These are phyloP conservation scores for Emydocephalus ijimae DNA, from an alignment of 2,113 vertebrate genomes.

Conservation along the genomic window DNA sequence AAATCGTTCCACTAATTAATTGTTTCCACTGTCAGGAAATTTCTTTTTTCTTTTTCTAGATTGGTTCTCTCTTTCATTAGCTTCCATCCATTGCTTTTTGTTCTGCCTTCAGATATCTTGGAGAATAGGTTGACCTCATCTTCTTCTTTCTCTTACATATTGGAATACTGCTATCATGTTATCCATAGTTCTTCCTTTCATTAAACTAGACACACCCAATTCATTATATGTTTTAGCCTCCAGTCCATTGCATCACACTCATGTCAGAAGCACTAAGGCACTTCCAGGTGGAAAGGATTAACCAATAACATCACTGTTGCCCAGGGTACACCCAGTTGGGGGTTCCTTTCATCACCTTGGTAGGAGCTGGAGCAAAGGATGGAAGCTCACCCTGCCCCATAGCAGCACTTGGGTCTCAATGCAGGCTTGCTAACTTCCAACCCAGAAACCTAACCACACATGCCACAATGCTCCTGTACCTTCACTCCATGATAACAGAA, in stretches of 20 bases:
- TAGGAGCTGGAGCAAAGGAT: neutral
- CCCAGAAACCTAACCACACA: neutral
- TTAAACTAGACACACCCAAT: neutral
- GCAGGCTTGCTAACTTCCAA: neutral
- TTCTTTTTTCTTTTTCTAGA: neutral
- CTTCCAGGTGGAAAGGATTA: neutral
- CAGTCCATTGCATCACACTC: neutral
- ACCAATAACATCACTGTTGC: neutral
- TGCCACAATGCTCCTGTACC: neutral
- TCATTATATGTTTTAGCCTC: neutral
- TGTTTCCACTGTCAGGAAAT: neutral
- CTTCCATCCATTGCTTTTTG: neutral
- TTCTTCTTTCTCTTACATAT: neutral
- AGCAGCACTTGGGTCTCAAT: neutral
- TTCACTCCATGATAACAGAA: neutral
- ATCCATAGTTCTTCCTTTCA: neutral
- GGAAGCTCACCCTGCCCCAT: neutral
- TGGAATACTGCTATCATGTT: neutral
- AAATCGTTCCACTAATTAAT: neutral
- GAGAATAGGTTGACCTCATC: neutral
- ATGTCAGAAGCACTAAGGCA: neutral
- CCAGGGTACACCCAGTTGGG: neutral
- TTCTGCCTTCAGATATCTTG: neutral
- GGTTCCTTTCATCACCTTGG: neutral
- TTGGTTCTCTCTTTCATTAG: neutral